Evolutionary conservation across 1,140 invertebrate genomes (phyloP).

Genomic region (Apis dorsata): DNA sequence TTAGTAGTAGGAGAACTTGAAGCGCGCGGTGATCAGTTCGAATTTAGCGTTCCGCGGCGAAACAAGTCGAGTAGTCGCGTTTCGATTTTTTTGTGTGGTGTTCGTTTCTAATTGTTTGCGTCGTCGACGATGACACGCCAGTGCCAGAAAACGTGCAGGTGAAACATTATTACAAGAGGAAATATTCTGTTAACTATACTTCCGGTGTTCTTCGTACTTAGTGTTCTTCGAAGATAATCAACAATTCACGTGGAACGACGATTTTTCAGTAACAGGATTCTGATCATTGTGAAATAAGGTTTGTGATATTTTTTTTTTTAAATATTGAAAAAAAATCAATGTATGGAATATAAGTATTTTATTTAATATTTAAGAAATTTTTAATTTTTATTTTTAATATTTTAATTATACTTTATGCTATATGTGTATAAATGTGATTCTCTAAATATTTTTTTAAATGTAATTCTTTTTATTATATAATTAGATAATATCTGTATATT

Average conservation of each 20-base stretch:
- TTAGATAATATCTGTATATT: too few species aligned
- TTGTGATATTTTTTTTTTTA: not conserved
- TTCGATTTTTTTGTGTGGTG: not conserved
- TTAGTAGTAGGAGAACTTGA: conserved; percentile 41
- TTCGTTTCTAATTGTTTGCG: conserved; percentile 21
- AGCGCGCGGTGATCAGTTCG: conserved; percentile 53
- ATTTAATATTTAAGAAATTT: too few species aligned
- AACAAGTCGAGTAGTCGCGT: not conserved
- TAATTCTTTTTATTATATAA: too few species aligned
- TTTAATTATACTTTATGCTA: too few species aligned
- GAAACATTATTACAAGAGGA: conserved; percentile 16
- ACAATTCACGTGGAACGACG: not conserved
- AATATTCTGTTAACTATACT: not conserved
- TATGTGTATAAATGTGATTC: too few species aligned
- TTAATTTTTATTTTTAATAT: too few species aligned
- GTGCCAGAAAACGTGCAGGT: conserved; percentile 49
- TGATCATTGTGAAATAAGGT: conserved; percentile 6
- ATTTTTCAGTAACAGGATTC: too few species aligned
- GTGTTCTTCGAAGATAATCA: not conserved
- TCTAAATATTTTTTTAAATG: too few species aligned
- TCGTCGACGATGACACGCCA: conserved; percentile 55
- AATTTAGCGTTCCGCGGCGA: conserved; percentile 57
- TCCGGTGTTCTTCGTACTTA: not conserved
- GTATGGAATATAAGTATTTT: too few species aligned
- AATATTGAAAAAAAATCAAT: too few species aligned